These are phyloP conservation scores for Eupithecia centaureata DNA, from an alignment of 2,888 invertebrate species.

Conservation along the genomic window DNA sequence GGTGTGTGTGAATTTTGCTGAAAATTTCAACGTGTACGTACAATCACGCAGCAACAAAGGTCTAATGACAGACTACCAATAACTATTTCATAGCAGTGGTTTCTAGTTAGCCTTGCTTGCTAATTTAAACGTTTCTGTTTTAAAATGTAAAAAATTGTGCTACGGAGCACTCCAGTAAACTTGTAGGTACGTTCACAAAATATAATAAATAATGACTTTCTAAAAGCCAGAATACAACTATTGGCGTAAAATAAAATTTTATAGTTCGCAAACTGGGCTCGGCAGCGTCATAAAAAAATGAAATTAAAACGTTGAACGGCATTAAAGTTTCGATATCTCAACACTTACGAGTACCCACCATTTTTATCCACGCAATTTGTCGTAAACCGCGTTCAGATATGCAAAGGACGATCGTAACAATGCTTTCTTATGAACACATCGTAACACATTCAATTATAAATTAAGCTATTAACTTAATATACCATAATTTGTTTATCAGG, in stretches of 20 bases:
- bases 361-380: slow-evolving; percentile 69
- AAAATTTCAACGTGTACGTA: slow-evolving; percentile 44
- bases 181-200: slow-evolving; percentile 22
- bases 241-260: slow-evolving; percentile 60
- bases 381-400: slow-evolving; percentile 65
- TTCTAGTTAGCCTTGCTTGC: slow-evolving; percentile 1
- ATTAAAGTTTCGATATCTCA: slow-evolving; percentile 55
- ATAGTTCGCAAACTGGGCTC: slow-evolving; percentile 57
- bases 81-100: slow-evolving; percentile 5
- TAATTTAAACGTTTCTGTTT: background rate
- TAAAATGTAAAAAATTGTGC: background rate
- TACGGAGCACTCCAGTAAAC: background rate
- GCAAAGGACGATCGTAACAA: slow-evolving; percentile 73
- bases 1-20: slow-evolving; percentile 42
- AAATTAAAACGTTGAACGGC: slow-evolving; percentile 61
- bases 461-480: slow-evolving; percentile 84
- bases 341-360: slow-evolving; percentile 46
- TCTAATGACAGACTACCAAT: slow-evolving; percentile 49
- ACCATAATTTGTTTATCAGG: slow-evolving; percentile 84
- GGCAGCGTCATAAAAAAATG: slow-evolving; percentile 53
- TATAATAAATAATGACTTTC: slow-evolving; percentile 30
- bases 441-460: slow-evolving; percentile 82
- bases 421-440: slow-evolving; percentile 75
- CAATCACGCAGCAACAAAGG: slow-evolving; percentile 39
- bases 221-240: slow-evolving; percentile 49